Conservation (phyloP, 2,888 invertebrate genomes). For the Polylopha cassiicola region DNA sequence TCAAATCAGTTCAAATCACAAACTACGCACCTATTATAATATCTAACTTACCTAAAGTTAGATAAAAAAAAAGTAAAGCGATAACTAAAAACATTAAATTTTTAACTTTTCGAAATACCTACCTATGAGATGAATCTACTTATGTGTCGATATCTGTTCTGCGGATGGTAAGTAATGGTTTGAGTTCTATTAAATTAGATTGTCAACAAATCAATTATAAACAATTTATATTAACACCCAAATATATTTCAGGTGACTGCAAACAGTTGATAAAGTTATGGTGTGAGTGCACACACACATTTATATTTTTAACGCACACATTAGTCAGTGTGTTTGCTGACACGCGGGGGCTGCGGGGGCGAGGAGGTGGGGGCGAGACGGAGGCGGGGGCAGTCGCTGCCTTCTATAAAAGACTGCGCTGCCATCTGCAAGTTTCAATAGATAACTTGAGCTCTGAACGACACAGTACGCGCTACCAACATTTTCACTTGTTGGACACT, state of each 20-base stretch:
- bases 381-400: slow-evolving; percentile 42
- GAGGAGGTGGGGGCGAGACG: slow-evolving; percentile 33
- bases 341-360: slow-evolving; percentile 27
- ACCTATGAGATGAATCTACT: too few species aligned
- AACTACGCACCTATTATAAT: too few species aligned
- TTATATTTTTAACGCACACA: slow-evolving; percentile 27
- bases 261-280: slow-evolving; percentile 31
- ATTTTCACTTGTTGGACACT: slow-evolving; percentile 47
- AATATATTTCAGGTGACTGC: slow-evolving; percentile 38
- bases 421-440: slow-evolving; percentile 77
- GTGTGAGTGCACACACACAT: slow-evolving; percentile 44
- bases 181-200: slow-evolving; percentile 10
- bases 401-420: slow-evolving; percentile 71
- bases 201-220: slow-evolving; percentile 5
- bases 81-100: too few species aligned
- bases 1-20: too few species aligned
- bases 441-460: slow-evolving; percentile 70
- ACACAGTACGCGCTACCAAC: slow-evolving; percentile 67
- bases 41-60: too few species aligned
- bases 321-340: slow-evolving; percentile 25
- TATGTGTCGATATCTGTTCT: too few species aligned
- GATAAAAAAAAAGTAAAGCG: too few species aligned
- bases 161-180: too few species aligned
- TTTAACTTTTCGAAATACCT: too few species aligned
- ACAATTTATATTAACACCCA: slow-evolving; percentile 12